Base-by-base conservation (phyloP, 92 coral and sea anemone genomes). In the Virgularia gustaviana region DNA sequence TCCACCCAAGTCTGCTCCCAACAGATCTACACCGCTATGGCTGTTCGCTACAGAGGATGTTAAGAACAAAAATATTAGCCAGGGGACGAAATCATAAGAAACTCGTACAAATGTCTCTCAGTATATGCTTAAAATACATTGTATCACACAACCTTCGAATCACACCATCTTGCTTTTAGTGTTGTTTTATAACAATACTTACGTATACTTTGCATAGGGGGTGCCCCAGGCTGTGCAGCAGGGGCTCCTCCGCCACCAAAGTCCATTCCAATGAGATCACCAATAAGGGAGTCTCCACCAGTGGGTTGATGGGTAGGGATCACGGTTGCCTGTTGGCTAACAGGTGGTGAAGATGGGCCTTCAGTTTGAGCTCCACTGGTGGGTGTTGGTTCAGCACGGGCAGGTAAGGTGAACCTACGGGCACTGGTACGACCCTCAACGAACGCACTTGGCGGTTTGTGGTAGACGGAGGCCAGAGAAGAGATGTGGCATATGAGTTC, bases 371-470 rank as follows among this genome's bases (percentile, higher is more conserved):
- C 95, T 76, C 95, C 90, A 77, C 57, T 47, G 36, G 75, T 52
- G n/a, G n/a, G 96, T 6, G 97, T 83, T 9, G 99, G 99, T 43
- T 94, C 99, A 65, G 99, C 99, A 45, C 99, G 83, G 0, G 99
- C 90, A 8, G 99, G 99, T 18, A 94, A 78, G 18, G 99, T 94
- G 62, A 94, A 94, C 63, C 99, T 85, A 23, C 99, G 83, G 37
- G 96, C 99, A 10, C 96, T 91, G 22, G 99, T 94, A 39, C 99
- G 96, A 3, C 99, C 99, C 57, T 94, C 99, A 8, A 94, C 99
- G 83, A 94, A 94, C n/a, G 99, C 90, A 80, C 99, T 94, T 61
- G 99, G 99, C 22, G 99, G 99, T 68, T 94, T 94, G 76, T 94
- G 99, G 70, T 94, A 94, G 56, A 94, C 99, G 37, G 99, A 94